Evolutionary conservation across 2,888 invertebrate genomes (phyloP).

Genomic region (Mantis religiosa): DNA sequence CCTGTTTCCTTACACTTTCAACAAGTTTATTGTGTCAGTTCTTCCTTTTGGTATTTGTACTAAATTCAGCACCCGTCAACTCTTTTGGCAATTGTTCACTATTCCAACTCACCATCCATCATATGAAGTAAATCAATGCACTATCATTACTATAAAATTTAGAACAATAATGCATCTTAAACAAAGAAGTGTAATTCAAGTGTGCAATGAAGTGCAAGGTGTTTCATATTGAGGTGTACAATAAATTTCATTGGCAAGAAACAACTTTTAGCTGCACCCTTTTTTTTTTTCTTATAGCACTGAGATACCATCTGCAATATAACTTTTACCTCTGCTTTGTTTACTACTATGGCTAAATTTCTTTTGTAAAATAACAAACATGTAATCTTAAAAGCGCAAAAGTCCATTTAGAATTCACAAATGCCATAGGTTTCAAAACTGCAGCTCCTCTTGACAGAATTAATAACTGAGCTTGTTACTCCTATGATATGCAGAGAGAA

Average conservation of each 20-base stretch:
- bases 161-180: background rate
- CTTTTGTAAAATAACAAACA: background rate
- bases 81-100: conserved; percentile 17
- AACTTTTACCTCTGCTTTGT: background rate
- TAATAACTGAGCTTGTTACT: background rate
- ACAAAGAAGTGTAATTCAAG: background rate
- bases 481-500: background rate
- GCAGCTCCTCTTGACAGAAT: background rate
- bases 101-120: background rate
- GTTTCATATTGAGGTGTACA: background rate
- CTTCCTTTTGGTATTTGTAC: conserved; percentile 12
- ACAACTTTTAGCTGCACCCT: background rate
- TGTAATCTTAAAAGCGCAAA: background rate
- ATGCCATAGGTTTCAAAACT: background rate
- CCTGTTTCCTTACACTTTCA: background rate
- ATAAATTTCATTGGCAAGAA: background rate
- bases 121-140: background rate
- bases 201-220: background rate
- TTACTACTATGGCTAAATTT: background rate
- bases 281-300: background rate
- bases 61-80: conserved; percentile 15
- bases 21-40: background rate
- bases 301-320: background rate
- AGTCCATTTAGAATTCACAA: background rate
- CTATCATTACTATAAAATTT: background rate